These are phyloP conservation scores for Pseudobourletiella spinata DNA, from an alignment of 1,140 invertebrate species.

Conservation along the genomic window DNA sequence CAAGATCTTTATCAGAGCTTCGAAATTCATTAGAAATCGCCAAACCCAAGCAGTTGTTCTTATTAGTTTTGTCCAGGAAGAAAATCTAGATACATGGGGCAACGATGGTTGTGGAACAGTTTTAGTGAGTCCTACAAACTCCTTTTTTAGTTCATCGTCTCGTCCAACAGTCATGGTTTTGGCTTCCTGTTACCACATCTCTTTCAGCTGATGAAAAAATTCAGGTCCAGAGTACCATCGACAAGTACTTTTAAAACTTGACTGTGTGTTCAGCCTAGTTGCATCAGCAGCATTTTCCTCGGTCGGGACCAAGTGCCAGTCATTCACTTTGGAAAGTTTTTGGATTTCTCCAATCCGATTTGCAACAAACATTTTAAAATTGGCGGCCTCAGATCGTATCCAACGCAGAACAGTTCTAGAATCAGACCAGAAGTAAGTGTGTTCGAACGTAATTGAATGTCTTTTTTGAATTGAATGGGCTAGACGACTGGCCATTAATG, in stretches of 20 bases:
- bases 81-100: not conserved
- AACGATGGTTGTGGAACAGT: not conserved
- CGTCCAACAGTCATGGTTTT: not conserved
- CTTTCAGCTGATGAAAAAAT: not conserved
- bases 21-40: not conserved
- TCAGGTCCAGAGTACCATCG: slow-evolving; percentile 27
- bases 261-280: not conserved
- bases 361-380: slow-evolving; percentile 27
- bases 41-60: slow-evolving; percentile 5
- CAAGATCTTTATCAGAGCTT: not conserved
- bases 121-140: not conserved
- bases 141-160: not conserved
- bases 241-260: not conserved
- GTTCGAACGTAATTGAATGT: not conserved
- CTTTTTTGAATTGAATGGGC: slow-evolving; percentile 10
- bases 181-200: slow-evolving; percentile 12
- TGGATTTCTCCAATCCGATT: slow-evolving; percentile 33
- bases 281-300: slow-evolving; percentile 30
- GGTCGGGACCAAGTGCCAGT: slow-evolving; percentile 29
- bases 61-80: not conserved
- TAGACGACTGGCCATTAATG: slow-evolving; percentile 39
- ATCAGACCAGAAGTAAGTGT: slow-evolving; percentile 30
- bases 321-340: slow-evolving; percentile 23
- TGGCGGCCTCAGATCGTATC: slow-evolving; percentile 14
- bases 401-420: slow-evolving; percentile 23